A percentile compares a stretch with the other conserved stretches of the same genome.
Evolutionary conservation across 2,888 invertebrate species (phyloP).

Genomic region (Aspidapion aeneum): DNA sequence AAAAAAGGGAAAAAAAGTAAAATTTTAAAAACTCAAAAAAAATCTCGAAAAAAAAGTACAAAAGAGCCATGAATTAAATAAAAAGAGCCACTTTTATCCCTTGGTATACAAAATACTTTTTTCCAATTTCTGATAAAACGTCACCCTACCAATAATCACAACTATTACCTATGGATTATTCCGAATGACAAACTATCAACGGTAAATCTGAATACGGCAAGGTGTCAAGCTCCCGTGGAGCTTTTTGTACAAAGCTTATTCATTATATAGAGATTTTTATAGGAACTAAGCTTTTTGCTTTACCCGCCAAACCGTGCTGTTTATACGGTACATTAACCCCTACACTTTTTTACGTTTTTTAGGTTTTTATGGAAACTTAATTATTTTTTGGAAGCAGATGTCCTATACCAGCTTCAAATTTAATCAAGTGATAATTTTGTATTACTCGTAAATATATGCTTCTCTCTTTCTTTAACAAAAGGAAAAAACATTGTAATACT

Average conservation of each 20-base stretch:
- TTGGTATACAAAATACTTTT: too few species aligned
- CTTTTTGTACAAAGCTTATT: background rate
- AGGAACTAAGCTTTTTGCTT: background rate
- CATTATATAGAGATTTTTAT: background rate
- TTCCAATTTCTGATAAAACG: too few species aligned
- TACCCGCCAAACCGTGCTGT: background rate
- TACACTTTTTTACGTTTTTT: background rate
- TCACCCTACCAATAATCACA: conserved; percentile 3
- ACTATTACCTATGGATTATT: conserved; percentile 24
- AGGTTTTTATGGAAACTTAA: background rate
- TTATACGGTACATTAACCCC: conserved; percentile 3
- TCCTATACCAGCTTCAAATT: too few species aligned
- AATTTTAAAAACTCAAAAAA: too few species aligned
- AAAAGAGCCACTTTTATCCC: too few species aligned
- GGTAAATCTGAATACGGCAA: conserved; percentile 17
- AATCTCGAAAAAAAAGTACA: too few species aligned
- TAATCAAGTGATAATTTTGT: too few species aligned
- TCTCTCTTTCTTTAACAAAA: too few species aligned
- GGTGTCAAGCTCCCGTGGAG: conserved; percentile 14
- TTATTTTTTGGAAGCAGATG: background rate
- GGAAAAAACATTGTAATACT: too few species aligned
- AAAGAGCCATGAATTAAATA: too few species aligned
- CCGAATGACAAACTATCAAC: conserved; percentile 23
- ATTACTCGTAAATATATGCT: too few species aligned
- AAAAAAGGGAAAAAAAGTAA: too few species aligned